A percentile compares a stretch with the other conserved stretches of the same genome.
phyloP scores from a whole-genome alignment of 2,113 vertebrate genomes.

The Panthera tigris region DNA sequence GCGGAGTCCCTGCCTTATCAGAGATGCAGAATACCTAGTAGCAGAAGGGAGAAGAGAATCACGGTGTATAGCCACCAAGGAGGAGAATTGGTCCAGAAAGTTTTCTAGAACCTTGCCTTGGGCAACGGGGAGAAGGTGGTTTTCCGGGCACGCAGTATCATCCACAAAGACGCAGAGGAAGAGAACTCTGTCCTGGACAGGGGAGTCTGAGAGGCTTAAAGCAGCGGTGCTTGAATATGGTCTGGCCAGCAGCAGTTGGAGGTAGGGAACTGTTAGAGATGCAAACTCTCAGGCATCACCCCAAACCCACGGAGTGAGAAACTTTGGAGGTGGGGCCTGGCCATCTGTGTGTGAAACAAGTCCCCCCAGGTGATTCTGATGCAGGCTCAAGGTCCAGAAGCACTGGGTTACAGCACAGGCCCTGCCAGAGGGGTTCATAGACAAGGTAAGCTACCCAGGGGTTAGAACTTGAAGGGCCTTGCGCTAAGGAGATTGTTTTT shows the following conservation, averaged over 20 bases:
- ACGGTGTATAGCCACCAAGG: neutral
- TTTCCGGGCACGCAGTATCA: neutral
- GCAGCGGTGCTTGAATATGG: neutral
- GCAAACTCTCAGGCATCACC: neutral
- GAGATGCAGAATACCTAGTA: neutral
- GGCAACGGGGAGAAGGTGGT: neutral
- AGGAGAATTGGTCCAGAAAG: neutral
- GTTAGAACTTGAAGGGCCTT: neutral
- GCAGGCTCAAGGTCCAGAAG: neutral
- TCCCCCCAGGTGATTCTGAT: neutral
- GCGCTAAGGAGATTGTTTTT: neutral
- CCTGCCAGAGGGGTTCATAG: neutral
- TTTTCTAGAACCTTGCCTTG: constrained; percentile 10
- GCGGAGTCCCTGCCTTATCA: neutral
- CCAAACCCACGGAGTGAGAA: constrained; percentile 12
- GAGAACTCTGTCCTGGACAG: neutral
- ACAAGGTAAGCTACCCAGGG: neutral
- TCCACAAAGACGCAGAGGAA: neutral
- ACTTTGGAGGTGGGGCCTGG: neutral
- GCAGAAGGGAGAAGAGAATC: neutral
- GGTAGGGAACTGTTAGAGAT: neutral
- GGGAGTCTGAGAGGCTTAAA: neutral
- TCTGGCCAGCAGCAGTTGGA: neutral
- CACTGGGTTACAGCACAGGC: neutral
- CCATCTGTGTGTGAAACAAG: neutral